Conservation (phyloP, 2,888 invertebrate species). For the Pelosia muscerda region DNA sequence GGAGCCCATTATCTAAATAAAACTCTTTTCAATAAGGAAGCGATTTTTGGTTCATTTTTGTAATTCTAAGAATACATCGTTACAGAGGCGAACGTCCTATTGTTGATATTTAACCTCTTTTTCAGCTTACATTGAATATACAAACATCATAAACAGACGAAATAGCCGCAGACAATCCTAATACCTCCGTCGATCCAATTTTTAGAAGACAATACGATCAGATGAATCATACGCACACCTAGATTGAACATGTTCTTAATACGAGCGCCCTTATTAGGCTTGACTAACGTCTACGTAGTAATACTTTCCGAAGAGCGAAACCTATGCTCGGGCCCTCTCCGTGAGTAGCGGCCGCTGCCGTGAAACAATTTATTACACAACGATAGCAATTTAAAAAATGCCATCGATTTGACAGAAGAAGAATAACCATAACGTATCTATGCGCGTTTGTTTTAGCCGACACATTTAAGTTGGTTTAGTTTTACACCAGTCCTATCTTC, state of each 20-base stretch:
- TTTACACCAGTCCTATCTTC: too few species aligned
- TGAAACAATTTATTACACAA: too few species aligned
- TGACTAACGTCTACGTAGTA: too few species aligned
- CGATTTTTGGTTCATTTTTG: background rate
- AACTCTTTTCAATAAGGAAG: background rate
- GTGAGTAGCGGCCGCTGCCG: too few species aligned
- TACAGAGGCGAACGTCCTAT: background rate
- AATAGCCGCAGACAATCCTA: slow-evolving; percentile 21
- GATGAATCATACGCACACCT: slow-evolving; percentile 27
- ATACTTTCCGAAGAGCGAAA: too few species aligned
- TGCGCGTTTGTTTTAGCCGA: too few species aligned
- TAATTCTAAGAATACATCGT: background rate
- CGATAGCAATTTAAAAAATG: too few species aligned
- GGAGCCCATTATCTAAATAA: background rate
- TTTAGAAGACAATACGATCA: slow-evolving; percentile 25
- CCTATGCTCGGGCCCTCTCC: too few species aligned
- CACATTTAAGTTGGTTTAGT: too few species aligned
- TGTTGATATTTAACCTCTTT: background rate
- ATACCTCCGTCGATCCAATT: slow-evolving; percentile 8
- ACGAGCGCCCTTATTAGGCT: background rate
- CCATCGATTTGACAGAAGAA: too few species aligned
- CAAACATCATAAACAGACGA: background rate
- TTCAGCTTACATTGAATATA: background rate
- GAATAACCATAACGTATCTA: too few species aligned
- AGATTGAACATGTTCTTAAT: slow-evolving; percentile 3